Evolutionary conservation across 1,140 invertebrate species (phyloP), one percentile per base, ranked within the genome.

Genomic region (Rhyacophila brunnea): DNA sequence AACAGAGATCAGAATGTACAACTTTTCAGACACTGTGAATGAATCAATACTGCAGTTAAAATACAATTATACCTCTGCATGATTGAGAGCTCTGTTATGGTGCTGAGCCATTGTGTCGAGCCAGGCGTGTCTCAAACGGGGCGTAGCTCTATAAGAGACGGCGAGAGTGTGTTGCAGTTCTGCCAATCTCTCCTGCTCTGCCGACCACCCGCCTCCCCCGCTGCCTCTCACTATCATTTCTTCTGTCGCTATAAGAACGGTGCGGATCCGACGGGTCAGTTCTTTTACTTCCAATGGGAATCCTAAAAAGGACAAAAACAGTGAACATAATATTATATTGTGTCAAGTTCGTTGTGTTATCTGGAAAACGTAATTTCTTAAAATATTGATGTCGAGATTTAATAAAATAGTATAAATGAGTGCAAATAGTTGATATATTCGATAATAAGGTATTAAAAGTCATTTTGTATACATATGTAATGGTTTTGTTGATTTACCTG

Each of bases 131-230:
- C 95, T 78, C 38, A 98, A 76, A 70, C 96, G 92, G 2, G 95
- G 93, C 0, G 93, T 97, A 49, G 92, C 94, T 42, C 94, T 90
- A 72, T 97, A 98, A 0, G 92, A 95, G 72, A 95, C 93, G 0
- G 95, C 95, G 47, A 98, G 76, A 66, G 92, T 92, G 70, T 96
- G 89, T 74, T 98, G 94, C 34, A 98, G 80, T 75, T 98, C 95
- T 0, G 95, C 86, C 53, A 97, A 70, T 76, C 94, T 89, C 71
- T 96, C 92, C 9, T 93, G 91, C 75, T 97, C 94, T 62, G 89
- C 87, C 66, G 69, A 73, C 72, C 23, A 72, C n/a, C 67, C 70
- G 0, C 68, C 69, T 6, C 68, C 61, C 0, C 69, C 90, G 81
- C 69, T 93, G 86, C 71, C 95, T 83, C 67, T 93, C 2, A 65